Conservation (phyloP, 2,888 invertebrate species). For the Sicus ferrugineus region DNA sequence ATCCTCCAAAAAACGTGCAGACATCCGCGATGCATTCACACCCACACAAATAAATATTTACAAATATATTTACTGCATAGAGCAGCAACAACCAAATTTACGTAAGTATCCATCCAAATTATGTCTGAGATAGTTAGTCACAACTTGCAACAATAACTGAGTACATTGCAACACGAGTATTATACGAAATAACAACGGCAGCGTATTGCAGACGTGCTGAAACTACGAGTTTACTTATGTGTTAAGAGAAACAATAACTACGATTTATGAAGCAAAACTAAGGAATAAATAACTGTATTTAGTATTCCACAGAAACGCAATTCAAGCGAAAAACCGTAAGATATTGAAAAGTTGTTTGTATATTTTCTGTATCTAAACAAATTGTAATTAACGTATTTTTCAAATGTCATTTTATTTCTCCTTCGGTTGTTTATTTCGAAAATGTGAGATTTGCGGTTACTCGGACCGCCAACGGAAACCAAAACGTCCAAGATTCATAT, state of each 20-base stretch:
- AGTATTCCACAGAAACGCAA: background rate
- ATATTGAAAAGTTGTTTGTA: background rate
- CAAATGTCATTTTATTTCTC: background rate
- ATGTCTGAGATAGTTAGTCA: slow-evolving; percentile 46
- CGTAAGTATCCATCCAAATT: slow-evolving; percentile 60
- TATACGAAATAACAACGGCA: slow-evolving; percentile 21
- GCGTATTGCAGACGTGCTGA: background rate
- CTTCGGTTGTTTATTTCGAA: slow-evolving; percentile 21
- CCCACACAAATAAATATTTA: slow-evolving; percentile 7
- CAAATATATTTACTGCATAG: slow-evolving; percentile 13
- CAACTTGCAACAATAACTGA: slow-evolving; percentile 43
- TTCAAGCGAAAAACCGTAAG: background rate
- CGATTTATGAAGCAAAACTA: background rate
- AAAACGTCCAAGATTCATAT: slow-evolving; percentile 25
- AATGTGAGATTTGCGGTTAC: slow-evolving; percentile 22
- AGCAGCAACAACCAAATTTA: slow-evolving; percentile 40
- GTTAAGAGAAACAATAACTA: background rate
- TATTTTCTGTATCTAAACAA: background rate
- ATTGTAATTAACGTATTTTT: background rate
- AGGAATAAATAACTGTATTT: background rate
- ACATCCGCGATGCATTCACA: slow-evolving; percentile 15
- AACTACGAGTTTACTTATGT: slow-evolving; percentile 4
- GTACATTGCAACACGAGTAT: slow-evolving; percentile 26
- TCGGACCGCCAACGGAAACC: slow-evolving; percentile 27
- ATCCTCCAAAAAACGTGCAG: background rate